A percentile compares a stretch with the other conserved stretches of the same genome.
phyloP scores from a whole-genome alignment of 2,797 vertebrate species.

The Crenichthys baileyi region DNA sequence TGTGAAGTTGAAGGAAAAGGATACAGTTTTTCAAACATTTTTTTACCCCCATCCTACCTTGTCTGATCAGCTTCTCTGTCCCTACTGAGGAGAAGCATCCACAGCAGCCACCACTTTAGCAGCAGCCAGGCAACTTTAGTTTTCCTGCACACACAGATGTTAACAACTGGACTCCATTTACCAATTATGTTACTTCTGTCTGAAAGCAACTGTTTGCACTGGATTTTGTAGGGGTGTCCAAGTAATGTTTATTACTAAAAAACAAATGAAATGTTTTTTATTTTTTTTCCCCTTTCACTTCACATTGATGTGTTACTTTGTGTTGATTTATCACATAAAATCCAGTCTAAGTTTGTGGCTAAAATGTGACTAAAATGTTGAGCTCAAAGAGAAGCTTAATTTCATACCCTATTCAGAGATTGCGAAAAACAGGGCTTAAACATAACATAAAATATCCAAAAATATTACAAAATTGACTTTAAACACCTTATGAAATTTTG shows the following conservation, averaged over 20 bases:
- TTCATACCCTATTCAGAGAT: background rate
- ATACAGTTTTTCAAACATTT: too few species aligned
- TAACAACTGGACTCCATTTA: background rate
- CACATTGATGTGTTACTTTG: background rate
- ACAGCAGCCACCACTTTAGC: too few species aligned
- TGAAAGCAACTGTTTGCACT: background rate
- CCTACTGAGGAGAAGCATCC: too few species aligned
- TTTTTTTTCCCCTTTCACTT: background rate
- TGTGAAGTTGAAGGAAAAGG: background rate
- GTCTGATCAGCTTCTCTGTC: background rate
- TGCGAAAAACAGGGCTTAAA: too few species aligned
- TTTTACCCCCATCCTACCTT: background rate
- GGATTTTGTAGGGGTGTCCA: background rate
- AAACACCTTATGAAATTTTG: too few species aligned
- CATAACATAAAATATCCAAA: background rate
- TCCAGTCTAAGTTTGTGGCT: background rate
- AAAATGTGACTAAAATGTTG: background rate
- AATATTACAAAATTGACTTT: background rate
- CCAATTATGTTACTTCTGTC: background rate
- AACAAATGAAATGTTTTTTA: too few species aligned
- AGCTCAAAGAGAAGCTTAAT: background rate
- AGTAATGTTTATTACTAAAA: background rate
- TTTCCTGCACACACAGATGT: too few species aligned
- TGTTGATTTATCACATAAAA: background rate
- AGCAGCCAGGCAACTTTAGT: background rate